These are phyloP conservation scores for Phataginus tetradactyla DNA, from an alignment of 2,797 vertebrate species.

Conservation along the genomic window DNA sequence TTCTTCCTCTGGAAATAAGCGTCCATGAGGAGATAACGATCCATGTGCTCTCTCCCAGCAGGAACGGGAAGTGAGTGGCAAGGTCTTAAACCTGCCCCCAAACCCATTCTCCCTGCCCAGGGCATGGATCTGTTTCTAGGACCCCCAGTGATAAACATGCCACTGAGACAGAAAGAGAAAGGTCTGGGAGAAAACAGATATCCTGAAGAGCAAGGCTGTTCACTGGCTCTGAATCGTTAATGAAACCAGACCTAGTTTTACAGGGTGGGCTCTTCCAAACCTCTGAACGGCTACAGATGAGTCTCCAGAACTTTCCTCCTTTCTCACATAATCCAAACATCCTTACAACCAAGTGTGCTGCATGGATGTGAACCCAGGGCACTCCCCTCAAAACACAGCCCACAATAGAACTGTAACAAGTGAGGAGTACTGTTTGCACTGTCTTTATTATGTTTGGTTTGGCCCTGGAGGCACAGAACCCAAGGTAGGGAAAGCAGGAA, in stretches of 20 bases:
- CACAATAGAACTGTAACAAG: background rate
- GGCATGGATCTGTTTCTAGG: background rate
- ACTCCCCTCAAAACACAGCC: background rate
- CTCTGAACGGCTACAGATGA: background rate
- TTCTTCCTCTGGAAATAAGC: background rate
- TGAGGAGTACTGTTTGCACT: background rate
- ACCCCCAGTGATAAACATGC: background rate
- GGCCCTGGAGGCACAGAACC: background rate
- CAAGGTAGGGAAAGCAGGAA: background rate
- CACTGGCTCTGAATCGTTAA: background rate
- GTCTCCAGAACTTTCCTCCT: background rate
- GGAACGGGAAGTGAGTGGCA: background rate
- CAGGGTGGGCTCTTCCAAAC: background rate
- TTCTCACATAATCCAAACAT: background rate
- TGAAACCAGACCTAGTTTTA: background rate
- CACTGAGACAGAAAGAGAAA: constrained; percentile 66
- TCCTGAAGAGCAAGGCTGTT: background rate
- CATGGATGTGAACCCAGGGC: background rate
- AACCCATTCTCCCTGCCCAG: background rate
- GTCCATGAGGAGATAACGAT: background rate
- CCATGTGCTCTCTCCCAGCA: background rate
- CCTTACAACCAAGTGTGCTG: accelerated
- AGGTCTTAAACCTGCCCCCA: constrained; percentile 10
- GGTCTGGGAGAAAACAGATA: constrained; percentile 59
- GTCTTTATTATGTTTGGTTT: background rate